Evolutionary conservation across 2,797 vertebrate species (phyloP).

Genomic region (Melanotaenia trifasciata): DNA sequence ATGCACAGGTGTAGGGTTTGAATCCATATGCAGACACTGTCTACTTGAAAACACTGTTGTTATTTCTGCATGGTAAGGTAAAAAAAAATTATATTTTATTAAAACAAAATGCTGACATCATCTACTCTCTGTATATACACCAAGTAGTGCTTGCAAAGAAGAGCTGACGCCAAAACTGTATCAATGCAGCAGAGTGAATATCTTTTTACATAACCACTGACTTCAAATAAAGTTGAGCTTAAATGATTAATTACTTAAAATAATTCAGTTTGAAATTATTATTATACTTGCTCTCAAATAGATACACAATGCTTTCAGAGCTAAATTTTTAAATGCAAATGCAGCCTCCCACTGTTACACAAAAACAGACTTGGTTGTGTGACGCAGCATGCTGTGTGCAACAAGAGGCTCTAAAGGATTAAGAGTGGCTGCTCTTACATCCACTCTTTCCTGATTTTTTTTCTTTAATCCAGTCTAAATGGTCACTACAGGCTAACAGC

Average conservation of each 20-base stretch:
- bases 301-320: not conserved
- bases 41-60: not conserved
- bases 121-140: not conserved
- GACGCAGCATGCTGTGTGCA: slow-evolving; percentile 38
- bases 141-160: not conserved
- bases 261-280: not conserved
- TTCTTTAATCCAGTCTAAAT: slow-evolving; percentile 49
- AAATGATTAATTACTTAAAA: slow-evolving; percentile 10
- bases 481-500: slow-evolving; percentile 65
- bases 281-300: not conserved
- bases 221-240: not conserved
- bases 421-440: slow-evolving; percentile 53
- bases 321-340: slow-evolving; percentile 5
- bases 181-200: not conserved
- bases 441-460: slow-evolving; percentile 33
- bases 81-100: not conserved
- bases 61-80: not conserved
- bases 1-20: not conserved
- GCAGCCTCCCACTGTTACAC: not conserved
- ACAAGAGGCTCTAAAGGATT: slow-evolving; percentile 63
- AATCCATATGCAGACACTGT: not conserved
- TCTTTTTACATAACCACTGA: not conserved
- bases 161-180: not conserved
- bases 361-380: slow-evolving; percentile 21
- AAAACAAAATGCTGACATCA: not conserved